These are phyloP conservation scores for Chorisops tibialis DNA, from an alignment of 2,888 invertebrate species.

Conservation along the genomic window DNA sequence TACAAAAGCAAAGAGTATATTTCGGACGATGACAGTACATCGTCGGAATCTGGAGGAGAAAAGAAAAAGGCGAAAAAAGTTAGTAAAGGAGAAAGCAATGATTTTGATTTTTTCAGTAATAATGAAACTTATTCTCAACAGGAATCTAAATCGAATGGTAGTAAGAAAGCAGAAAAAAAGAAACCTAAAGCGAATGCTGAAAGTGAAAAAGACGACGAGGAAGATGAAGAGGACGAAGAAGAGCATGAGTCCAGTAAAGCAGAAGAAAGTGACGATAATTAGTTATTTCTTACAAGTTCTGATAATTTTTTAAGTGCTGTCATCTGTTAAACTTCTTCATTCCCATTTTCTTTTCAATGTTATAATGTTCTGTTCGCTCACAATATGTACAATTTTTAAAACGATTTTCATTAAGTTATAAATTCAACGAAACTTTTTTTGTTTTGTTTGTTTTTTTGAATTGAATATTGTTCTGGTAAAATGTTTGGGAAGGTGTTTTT, in stretches of 20 bases:
- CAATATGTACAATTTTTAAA: too few relatives aligned
- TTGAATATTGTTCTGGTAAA: too few relatives aligned
- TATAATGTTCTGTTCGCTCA: too few relatives aligned
- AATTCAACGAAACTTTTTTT: too few relatives aligned
- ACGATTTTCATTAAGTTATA: too few relatives aligned
- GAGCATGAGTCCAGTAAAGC: slow-evolving; percentile 49
- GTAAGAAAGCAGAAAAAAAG: slow-evolving; percentile 22
- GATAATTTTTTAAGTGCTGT: too few relatives aligned
- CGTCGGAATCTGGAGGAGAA: slow-evolving; percentile 58
- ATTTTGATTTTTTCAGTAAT: slow-evolving; percentile 3
- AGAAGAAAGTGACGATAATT: slow-evolving; percentile 40
- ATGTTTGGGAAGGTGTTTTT: too few relatives aligned
- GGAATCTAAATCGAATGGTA: slow-evolving; percentile 13
- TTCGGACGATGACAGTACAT: slow-evolving; percentile 64
- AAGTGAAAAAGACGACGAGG: slow-evolving; percentile 46
- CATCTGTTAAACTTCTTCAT: neutral
- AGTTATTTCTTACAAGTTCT: slow-evolving; percentile 32
- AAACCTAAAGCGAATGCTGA: slow-evolving; percentile 23
- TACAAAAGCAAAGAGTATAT: slow-evolving; percentile 94
- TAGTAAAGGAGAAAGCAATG: slow-evolving; percentile 7
- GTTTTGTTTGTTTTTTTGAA: too few relatives aligned
- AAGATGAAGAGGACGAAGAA: slow-evolving; percentile 42
- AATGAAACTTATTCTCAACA: neutral
- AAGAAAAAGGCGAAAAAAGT: slow-evolving; percentile 53
- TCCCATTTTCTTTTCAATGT: slow-evolving; percentile 1